These are phyloP conservation scores for Erebia epiphron DNA, from an alignment of 2,888 invertebrate genomes.

Conservation along the genomic window DNA sequence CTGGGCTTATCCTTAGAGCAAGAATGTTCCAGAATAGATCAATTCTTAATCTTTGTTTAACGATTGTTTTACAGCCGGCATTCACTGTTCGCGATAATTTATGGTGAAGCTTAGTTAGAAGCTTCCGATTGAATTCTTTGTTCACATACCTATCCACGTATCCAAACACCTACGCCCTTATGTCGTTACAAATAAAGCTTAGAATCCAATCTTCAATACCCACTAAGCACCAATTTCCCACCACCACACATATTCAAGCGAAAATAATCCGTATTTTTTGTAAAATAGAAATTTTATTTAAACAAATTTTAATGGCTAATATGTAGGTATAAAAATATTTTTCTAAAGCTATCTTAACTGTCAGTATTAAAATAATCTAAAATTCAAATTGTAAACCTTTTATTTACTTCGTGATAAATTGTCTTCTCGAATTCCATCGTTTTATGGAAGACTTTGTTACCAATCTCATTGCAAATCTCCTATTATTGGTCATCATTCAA, in stretches of 20 bases:
- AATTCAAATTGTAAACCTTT: constrained; percentile 29
- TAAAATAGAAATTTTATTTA: constrained; percentile 28
- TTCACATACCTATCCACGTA: constrained; percentile 3
- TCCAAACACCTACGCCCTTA: constrained; percentile 29
- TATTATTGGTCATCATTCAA: too few species aligned
- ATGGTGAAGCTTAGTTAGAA: constrained; percentile 57
- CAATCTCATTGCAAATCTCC: constrained; percentile 4
- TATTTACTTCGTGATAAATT: constrained; percentile 20
- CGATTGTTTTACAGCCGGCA: constrained; percentile 65
- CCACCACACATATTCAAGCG: constrained; percentile 21
- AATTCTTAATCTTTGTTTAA: constrained; percentile 64
- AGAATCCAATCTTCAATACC: constrained; percentile 15
- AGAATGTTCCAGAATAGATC: constrained; percentile 45
- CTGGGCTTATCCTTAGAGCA: constrained; percentile 38
- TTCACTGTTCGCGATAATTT: constrained; percentile 64
- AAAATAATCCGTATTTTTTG: constrained; percentile 31
- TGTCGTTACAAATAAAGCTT: constrained; percentile 23
- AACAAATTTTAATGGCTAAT: constrained; percentile 9
- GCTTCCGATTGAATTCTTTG: constrained; percentile 53
- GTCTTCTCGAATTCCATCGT: constrained; percentile 11
- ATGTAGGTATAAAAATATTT: constrained; percentile 22
- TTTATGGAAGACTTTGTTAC: constrained; percentile 16
- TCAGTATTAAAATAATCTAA: constrained; percentile 30
- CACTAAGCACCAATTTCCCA: constrained; percentile 15
- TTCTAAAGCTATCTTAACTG: constrained; percentile 33